A percentile compares a stretch with the other conserved stretches of the same genome.
These are phyloP conservation scores for Hemaris fuciformis DNA, from an alignment of 2,888 invertebrate species.

Conservation along the genomic window DNA sequence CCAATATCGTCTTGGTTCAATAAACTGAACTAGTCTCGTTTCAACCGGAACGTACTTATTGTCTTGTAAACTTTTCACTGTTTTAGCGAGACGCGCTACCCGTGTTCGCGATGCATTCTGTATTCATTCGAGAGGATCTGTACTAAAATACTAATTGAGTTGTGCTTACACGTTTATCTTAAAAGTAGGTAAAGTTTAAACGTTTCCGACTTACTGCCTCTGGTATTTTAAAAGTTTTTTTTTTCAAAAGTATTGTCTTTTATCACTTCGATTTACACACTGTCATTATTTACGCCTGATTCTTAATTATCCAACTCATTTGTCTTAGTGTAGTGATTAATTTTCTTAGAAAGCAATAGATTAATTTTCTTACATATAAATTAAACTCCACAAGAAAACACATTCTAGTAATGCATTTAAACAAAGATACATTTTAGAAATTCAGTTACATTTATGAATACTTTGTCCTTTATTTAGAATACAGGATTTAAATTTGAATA, in stretches of 20 bases:
- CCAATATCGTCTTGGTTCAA: conserved; percentile 49
- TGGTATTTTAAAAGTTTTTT: background rate
- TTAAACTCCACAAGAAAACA: too few species aligned
- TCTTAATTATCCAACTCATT: too few species aligned
- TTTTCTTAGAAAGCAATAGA: too few species aligned
- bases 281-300: too few species aligned
- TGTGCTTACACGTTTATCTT: background rate
- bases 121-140: background rate
- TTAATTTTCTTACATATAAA: too few species aligned
- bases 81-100: background rate
- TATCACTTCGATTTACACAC: too few species aligned
- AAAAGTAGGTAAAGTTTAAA: background rate
- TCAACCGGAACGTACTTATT: conserved; percentile 41
- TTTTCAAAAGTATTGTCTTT: background rate
- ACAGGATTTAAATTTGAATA: too few species aligned
- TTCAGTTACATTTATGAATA: too few species aligned
- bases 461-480: too few species aligned
- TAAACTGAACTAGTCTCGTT: conserved; percentile 50
- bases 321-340: too few species aligned
- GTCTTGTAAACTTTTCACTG: conserved; percentile 15
- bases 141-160: background rate
- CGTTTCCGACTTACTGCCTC: background rate
- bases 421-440: too few species aligned
- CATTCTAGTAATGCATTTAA: too few species aligned
- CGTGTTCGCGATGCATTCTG: background rate